Evolutionary conservation across 2,888 invertebrate species (phyloP).

Genomic region (Platycnemis pennipes): DNA sequence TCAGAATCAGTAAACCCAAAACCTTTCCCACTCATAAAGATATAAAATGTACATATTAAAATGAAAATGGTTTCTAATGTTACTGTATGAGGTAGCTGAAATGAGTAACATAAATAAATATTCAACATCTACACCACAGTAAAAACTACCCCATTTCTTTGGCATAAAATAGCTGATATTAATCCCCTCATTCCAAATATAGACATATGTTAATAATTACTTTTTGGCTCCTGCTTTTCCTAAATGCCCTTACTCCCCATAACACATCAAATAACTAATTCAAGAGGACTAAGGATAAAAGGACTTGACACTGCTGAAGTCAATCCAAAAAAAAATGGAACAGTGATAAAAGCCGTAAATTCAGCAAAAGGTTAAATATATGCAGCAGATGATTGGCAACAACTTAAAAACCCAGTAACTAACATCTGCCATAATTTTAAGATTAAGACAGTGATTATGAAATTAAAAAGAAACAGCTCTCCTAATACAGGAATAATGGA

Average conservation of each 20-base stretch:
- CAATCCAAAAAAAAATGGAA: slow-evolving; percentile 34
- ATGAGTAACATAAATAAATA: no score
- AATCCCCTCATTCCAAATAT: not conserved
- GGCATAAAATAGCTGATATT: not conserved
- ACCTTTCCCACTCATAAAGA: no score
- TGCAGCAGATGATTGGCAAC: slow-evolving; percentile 33
- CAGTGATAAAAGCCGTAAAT: not conserved
- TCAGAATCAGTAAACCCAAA: not conserved
- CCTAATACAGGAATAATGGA: slow-evolving; percentile 53
- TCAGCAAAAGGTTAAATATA: slow-evolving; percentile 43
- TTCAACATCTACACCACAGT: no score
- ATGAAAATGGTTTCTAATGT: no score
- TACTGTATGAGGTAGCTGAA: no score
- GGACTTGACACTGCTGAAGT: not conserved
- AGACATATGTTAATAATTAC: not conserved
- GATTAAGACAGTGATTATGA: slow-evolving; percentile 40
- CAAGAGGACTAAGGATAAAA: not conserved
- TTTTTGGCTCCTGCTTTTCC: no score
- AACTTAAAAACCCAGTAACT: slow-evolving; percentile 33
- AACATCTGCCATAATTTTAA: slow-evolving; percentile 13
- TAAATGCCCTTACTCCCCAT: not conserved
- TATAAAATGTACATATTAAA: no score
- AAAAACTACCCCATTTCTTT: not conserved
- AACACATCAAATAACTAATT: not conserved
- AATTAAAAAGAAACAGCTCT: not conserved